These are phyloP conservation scores for Anser brachyrhynchus DNA, from an alignment of 2,113 vertebrate species.

Conservation along the genomic window DNA sequence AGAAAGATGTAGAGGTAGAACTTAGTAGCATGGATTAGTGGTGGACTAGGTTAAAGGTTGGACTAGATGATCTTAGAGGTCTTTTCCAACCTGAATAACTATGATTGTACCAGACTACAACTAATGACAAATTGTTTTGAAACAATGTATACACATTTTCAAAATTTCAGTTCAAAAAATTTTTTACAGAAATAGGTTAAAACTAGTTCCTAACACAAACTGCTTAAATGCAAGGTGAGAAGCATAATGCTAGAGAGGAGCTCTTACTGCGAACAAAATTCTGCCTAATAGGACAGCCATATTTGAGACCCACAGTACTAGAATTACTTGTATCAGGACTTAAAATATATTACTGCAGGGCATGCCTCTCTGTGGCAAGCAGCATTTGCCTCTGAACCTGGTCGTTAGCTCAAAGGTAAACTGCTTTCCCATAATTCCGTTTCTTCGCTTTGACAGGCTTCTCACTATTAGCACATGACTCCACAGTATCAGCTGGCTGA, in stretches of 20 bases:
- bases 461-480: neutral
- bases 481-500: neutral
- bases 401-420: neutral
- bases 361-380: neutral
- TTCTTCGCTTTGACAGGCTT: neutral
- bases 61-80: too few species aligned
- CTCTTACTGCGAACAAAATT: neutral
- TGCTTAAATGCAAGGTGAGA: neutral
- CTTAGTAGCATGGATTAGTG: too few species aligned
- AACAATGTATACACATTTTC: neutral
- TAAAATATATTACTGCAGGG: neutral
- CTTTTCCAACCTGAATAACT: too few species aligned
- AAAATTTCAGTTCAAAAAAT: neutral
- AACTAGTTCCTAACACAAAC: neutral
- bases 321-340: neutral
- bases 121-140: neutral
- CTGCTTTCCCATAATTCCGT: neutral
- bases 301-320: neutral
- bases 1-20: too few species aligned
- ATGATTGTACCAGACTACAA: neutral
- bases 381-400: neutral
- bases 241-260: neutral
- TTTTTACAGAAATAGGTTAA: neutral
- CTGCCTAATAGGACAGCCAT: neutral
- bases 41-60: too few species aligned